Conservation (phyloP, 2,888 invertebrate species). For the Abscondita cerata region DNA sequence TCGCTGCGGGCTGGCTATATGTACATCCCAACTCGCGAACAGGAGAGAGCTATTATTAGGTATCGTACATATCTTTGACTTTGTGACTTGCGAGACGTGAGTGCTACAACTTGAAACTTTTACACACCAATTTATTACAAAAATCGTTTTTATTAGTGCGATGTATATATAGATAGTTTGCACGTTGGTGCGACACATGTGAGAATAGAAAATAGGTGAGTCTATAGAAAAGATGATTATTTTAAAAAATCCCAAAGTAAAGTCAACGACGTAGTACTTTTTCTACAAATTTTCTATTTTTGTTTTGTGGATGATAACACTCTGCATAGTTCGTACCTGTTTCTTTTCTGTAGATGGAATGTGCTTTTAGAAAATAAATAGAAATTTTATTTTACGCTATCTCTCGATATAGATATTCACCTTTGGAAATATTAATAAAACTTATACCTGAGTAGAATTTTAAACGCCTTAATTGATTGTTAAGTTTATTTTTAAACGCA, state of each 20-base stretch:
- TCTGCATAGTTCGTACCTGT: no score
- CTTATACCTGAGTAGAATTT: no score
- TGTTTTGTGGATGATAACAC: no score
- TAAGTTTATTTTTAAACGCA: no score
- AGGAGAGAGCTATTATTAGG: constrained; percentile 55
- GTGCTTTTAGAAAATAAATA: no score
- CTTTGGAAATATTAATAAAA: constrained; percentile 6
- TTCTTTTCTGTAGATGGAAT: no score
- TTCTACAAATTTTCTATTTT: no score
- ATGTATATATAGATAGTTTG: constrained; percentile 41
- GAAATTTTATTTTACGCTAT: no score
- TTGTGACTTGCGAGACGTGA: constrained; percentile 50
- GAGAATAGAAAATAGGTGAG: constrained; percentile 19
- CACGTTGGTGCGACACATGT: constrained; percentile 16
- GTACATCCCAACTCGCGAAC: constrained; percentile 55
- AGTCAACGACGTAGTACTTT: no score
- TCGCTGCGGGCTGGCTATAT: constrained; percentile 44
- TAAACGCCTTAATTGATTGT: no score
- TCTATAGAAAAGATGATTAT: background rate
- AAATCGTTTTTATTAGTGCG: constrained; percentile 50
- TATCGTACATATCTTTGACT: constrained; percentile 53
- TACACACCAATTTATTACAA: constrained; percentile 43
- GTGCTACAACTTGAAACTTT: constrained; percentile 30
- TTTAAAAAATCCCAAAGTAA: no score
- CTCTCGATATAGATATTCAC: background rate